A percentile compares a stretch with the other conserved stretches of the same genome.
Evolutionary conservation across 2,113 vertebrate species (phyloP).

Genomic region (Psilopsiagon aymara): DNA sequence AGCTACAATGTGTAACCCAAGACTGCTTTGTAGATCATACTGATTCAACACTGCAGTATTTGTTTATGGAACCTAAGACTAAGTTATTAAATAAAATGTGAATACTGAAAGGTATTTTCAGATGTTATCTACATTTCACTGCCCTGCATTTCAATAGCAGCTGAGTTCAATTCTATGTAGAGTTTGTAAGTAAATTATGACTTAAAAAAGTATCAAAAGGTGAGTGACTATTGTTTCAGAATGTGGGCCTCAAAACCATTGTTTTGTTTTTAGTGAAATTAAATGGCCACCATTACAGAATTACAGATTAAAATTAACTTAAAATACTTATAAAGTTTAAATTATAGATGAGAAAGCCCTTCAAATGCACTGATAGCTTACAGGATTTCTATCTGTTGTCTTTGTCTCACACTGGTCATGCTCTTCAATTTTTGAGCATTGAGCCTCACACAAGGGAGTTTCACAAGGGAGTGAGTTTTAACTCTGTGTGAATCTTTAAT

Average conservation of each 20-base stretch:
- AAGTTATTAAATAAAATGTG: neutral
- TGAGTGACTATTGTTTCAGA: neutral
- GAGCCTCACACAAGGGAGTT: neutral
- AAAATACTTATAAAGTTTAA: neutral
- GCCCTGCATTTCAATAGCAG: neutral
- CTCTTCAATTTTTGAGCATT: neutral
- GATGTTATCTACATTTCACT: neutral
- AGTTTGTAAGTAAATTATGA: neutral
- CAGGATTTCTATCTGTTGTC: neutral
- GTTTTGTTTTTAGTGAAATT: neutral
- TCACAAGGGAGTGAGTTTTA: neutral
- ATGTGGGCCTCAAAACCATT: accelerated
- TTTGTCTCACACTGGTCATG: neutral
- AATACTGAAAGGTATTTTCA: neutral
- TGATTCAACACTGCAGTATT: neutral
- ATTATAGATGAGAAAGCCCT: neutral
- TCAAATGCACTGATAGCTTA: neutral
- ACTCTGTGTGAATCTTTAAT: neutral
- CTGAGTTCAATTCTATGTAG: neutral
- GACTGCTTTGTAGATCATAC: neutral
- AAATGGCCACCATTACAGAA: neutral
- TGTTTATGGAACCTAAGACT: neutral
- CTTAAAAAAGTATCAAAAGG: neutral
- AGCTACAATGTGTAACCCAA: neutral
- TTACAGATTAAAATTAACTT: neutral